Percentiles rank a stretch among this genome's conserved stretches.
Evolutionary conservation across 2,113 vertebrate species (phyloP).

Genomic region (Pelvicachromis taeniatus): DNA sequence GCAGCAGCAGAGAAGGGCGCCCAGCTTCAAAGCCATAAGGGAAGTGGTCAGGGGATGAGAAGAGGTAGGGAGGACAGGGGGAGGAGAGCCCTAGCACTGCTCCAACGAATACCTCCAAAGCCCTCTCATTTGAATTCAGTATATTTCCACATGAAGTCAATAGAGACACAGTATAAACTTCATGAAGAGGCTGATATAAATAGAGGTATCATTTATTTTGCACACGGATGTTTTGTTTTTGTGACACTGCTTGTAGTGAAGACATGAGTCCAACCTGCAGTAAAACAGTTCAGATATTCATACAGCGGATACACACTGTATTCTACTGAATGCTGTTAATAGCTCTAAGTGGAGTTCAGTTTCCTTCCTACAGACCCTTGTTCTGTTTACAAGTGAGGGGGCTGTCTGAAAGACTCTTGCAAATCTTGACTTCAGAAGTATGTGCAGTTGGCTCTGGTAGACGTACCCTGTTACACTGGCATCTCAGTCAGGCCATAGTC

Average conservation of each 20-base stretch:
- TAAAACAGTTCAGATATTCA: background rate
- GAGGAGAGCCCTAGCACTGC: conserved; percentile 20
- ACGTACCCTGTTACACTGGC: conserved; percentile 63
- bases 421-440: conserved; percentile 79
- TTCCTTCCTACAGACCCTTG: conserved; percentile 41
- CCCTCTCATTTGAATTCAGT: background rate
- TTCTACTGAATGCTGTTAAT: background rate
- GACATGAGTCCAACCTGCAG: background rate
- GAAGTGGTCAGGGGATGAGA: conserved; percentile 65
- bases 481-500: conserved; percentile 68
- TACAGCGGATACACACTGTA: background rate
- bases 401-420: conserved; percentile 66
- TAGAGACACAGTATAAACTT: background rate
- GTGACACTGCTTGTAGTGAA: background rate
- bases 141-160: background rate
- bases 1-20: conserved; percentile 55
- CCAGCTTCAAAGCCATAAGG: conserved; percentile 69
- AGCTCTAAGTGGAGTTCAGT: conserved; percentile 8
- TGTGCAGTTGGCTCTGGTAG: conserved; percentile 72
- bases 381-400: conserved; percentile 59
- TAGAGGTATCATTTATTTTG: background rate
- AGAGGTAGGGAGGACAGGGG: conserved; percentile 28
- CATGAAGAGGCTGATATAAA: background rate
- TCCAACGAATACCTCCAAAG: background rate
- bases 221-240: background rate